phyloP scores from a whole-genome alignment of 2,888 invertebrate species.

The Diarsia brunnea region DNA sequence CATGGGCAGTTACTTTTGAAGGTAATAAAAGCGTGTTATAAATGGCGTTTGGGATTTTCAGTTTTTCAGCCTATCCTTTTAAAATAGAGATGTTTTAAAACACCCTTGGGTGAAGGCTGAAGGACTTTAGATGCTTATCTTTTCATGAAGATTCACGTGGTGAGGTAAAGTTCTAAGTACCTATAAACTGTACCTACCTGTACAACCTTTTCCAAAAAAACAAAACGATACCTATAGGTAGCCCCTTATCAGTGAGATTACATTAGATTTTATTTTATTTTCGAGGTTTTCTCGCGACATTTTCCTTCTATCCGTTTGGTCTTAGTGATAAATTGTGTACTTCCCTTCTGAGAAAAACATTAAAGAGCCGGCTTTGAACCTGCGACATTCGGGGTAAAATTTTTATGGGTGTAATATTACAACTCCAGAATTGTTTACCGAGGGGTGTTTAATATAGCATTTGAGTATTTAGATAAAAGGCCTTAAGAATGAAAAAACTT shows the following conservation, averaged over 20 bases:
- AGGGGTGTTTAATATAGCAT: background rate
- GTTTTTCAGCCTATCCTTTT: background rate
- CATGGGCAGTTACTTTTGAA: background rate
- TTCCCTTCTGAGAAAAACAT: slow-evolving; percentile 32
- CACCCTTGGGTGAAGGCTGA: background rate
- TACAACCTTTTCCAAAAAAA: slow-evolving; percentile 10
- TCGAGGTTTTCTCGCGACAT: slow-evolving; percentile 32
- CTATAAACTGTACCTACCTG: background rate
- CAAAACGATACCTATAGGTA: slow-evolving; percentile 17
- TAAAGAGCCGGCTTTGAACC: slow-evolving; percentile 22
- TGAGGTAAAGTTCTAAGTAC: background rate
- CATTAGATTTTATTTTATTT: slow-evolving; percentile 58
- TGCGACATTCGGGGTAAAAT: slow-evolving; percentile 6
- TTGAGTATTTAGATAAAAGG: background rate
- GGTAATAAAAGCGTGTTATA: background rate
- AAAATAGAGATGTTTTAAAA: background rate
- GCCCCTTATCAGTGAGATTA: slow-evolving; percentile 49
- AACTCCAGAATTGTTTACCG: background rate
- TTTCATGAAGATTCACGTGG: background rate
- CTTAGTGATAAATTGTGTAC: slow-evolving; percentile 51
- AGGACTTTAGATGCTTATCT: background rate
- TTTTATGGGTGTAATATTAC: slow-evolving; percentile 7
- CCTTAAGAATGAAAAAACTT: too few species aligned
- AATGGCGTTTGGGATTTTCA: background rate
- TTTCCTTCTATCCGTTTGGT: slow-evolving; percentile 45